phyloP scores from a whole-genome alignment of 2,113 vertebrate genomes.

The Fregata magnificens region DNA sequence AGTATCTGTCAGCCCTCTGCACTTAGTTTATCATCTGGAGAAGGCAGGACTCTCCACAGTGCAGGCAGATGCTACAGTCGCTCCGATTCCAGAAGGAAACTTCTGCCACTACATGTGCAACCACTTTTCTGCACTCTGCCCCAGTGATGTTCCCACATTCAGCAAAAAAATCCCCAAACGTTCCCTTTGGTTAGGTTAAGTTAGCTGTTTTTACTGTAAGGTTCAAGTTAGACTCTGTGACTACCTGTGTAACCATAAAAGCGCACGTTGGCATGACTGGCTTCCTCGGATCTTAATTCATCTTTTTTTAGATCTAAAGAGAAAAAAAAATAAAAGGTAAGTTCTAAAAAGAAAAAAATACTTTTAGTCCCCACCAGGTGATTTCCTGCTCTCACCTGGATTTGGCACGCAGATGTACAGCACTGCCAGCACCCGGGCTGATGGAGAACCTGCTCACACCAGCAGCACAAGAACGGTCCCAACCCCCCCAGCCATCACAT shows the following conservation, averaged over 20 bases:
- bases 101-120: neutral
- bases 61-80: neutral
- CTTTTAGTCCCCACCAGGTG: neutral
- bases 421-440: neutral
- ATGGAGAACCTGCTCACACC: neutral
- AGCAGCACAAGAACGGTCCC: neutral
- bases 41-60: neutral
- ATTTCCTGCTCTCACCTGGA: neutral
- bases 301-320: neutral
- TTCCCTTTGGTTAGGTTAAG: neutral
- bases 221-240: neutral
- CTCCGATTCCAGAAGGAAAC: neutral
- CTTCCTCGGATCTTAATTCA: neutral
- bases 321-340: neutral
- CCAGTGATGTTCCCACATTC: neutral
- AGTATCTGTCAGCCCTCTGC: neutral
- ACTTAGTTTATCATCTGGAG: neutral
- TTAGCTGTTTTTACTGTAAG: neutral
- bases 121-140: neutral
- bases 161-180: neutral
- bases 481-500: neutral
- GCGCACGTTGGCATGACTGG: neutral
- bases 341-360: neutral
- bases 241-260: neutral
- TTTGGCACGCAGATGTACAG: neutral